Conservation (phyloP, 2,888 invertebrate genomes). For the Phanerotoma sp. region DNA sequence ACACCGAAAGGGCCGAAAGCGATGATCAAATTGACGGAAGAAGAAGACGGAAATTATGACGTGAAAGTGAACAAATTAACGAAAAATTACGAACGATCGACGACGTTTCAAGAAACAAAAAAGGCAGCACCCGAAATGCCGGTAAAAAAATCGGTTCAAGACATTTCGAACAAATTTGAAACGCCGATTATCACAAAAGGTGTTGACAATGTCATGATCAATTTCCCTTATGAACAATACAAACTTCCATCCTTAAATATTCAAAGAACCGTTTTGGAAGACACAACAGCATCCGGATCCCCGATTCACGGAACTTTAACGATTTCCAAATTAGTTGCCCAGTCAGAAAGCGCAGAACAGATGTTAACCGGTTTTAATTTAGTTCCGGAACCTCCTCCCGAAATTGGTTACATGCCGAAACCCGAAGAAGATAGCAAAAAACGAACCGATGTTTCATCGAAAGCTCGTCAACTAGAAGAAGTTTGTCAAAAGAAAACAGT, state of each 20-base stretch:
- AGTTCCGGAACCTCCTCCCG: conserved; percentile 71
- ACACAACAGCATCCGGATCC: conserved; percentile 47
- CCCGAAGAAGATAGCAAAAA: conserved; percentile 52
- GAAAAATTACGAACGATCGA: conserved; percentile 52
- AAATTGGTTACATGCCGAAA: conserved; percentile 67
- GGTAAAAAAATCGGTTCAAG: conserved; percentile 48
- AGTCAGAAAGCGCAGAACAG: conserved; percentile 50
- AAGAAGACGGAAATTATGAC: conserved; percentile 47
- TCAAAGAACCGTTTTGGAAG: conserved; percentile 47
- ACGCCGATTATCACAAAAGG: conserved; percentile 44
- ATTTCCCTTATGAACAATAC: conserved; percentile 54
- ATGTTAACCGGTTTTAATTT: conserved; percentile 60
- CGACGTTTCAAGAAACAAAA: conserved; percentile 48
- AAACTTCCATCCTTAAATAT: conserved; percentile 46
- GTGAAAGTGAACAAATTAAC: conserved; percentile 53
- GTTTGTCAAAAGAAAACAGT: conserved; percentile 61
- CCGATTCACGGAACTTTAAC: conserved; percentile 49
- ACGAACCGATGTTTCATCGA: conserved; percentile 62
- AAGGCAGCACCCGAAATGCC: conserved; percentile 42
- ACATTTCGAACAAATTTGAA: conserved; percentile 51
- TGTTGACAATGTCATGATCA: conserved; percentile 51
- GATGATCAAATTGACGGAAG: conserved; percentile 52
- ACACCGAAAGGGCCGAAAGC: conserved; percentile 52
- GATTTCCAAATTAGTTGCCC: conserved; percentile 48
- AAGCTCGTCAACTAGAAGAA: conserved; percentile 65